Conservation (phyloP, 2,888 invertebrate genomes). For the Pammene fasciana region DNA sequence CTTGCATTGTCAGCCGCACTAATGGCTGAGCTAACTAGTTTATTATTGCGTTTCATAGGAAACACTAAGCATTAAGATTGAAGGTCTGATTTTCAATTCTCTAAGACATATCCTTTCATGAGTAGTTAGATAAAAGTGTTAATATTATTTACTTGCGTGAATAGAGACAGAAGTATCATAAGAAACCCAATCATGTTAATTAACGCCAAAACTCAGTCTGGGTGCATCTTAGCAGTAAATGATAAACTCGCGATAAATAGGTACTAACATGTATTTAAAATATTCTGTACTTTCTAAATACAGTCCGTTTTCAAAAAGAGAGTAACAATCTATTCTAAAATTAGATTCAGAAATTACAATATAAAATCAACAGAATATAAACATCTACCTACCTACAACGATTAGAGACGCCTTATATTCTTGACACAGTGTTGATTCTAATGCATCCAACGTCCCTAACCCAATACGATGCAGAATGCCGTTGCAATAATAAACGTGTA, state of each 20-base stretch:
- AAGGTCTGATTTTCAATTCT: constrained; percentile 21
- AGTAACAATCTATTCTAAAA: too few relatives aligned
- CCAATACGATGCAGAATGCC: constrained; percentile 42
- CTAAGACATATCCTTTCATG: too few relatives aligned
- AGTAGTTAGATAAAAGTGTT: too few relatives aligned
- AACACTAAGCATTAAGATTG: constrained; percentile 15
- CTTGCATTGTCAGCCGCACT: constrained; percentile 47
- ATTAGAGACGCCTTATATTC: constrained; percentile 25
- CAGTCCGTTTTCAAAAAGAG: too few relatives aligned
- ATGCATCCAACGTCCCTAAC: constrained; percentile 42
- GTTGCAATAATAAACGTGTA: constrained; percentile 43
- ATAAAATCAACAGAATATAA: constrained; percentile 1
- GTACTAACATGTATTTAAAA: too few relatives aligned
- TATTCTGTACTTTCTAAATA: too few relatives aligned
- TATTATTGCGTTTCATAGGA: constrained; percentile 51
- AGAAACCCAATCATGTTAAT: too few relatives aligned
- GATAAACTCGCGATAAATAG: too few relatives aligned
- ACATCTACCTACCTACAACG: not conserved
- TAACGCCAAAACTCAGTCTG: too few relatives aligned
- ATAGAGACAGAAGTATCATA: too few relatives aligned
- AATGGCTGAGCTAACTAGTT: constrained; percentile 56
- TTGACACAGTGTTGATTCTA: constrained; percentile 38
- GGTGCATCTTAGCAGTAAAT: too few relatives aligned
- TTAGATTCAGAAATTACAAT: not conserved
- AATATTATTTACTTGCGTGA: too few relatives aligned